Evolutionary conservation across 2,888 invertebrate species (phyloP).

Genomic region (Gastrophysa polygoni): DNA sequence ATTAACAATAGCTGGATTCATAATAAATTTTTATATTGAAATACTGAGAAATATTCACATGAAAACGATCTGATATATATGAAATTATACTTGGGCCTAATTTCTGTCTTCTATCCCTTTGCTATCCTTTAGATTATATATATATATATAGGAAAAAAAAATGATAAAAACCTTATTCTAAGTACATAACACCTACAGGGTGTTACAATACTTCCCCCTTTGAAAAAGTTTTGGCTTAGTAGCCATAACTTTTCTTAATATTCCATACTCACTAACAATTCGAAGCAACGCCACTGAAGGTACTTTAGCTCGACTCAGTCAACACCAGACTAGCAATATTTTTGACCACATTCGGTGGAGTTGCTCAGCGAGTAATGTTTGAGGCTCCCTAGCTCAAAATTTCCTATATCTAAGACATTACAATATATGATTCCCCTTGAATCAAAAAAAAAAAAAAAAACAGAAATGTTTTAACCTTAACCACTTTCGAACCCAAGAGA

Average conservation of each 20-base stretch:
- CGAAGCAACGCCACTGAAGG: slow-evolving; percentile 3
- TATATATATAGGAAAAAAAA: too few species aligned
- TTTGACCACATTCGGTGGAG: neutral
- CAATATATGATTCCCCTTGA: neutral
- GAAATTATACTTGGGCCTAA: too few species aligned
- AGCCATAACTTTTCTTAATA: neutral
- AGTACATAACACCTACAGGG: neutral
- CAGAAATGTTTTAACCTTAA: too few species aligned
- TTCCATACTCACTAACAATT: neutral
- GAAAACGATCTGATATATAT: too few species aligned
- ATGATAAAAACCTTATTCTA: too few species aligned
- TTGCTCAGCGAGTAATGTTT: neutral
- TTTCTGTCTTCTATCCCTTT: too few species aligned
- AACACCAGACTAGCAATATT: too few species aligned
- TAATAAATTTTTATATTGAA: too few species aligned
- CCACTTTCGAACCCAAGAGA: too few species aligned
- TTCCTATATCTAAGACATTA: neutral
- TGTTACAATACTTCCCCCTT: neutral
- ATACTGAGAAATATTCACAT: too few species aligned
- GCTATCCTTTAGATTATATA: too few species aligned
- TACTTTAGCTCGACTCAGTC: neutral
- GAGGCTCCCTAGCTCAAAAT: neutral
- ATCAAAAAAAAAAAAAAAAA: neutral
- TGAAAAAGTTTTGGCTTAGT: neutral
- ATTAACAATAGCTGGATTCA: too few species aligned